phyloP scores from a whole-genome alignment of 1,140 invertebrate genomes.

The Glossosoma conforme region DNA sequence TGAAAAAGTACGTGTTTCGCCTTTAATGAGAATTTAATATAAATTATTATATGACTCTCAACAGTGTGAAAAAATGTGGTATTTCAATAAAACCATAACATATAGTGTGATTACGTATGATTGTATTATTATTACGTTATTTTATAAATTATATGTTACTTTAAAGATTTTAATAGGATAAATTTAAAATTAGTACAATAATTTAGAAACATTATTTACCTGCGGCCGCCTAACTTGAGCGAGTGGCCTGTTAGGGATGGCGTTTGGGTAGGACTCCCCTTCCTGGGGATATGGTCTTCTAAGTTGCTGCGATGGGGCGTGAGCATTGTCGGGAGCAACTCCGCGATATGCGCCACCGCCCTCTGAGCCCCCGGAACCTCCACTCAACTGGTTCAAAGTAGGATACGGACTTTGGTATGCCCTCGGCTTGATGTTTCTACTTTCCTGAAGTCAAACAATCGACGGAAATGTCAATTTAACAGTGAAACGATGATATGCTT shows the following conservation, averaged over 20 bases:
- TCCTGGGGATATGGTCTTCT: slow-evolving; percentile 19
- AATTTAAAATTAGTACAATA: neutral
- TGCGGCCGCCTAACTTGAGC: slow-evolving; percentile 14
- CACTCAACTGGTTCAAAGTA: slow-evolving; percentile 16
- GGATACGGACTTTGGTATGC: slow-evolving; percentile 20
- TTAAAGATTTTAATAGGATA: neutral
- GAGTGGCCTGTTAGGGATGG: slow-evolving; percentile 12
- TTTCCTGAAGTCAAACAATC: slow-evolving; percentile 15
- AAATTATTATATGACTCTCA: too few species aligned
- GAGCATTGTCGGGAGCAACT: slow-evolving; percentile 9
- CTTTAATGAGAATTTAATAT: too few species aligned
- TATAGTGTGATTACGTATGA: too few species aligned
- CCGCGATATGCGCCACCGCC: slow-evolving; percentile 1
- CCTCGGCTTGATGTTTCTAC: slow-evolving; percentile 22
- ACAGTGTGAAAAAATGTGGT: too few species aligned
- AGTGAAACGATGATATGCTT: neutral
- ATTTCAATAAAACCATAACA: too few species aligned
- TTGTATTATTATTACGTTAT: too few species aligned
- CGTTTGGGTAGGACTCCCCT: slow-evolving; percentile 15
- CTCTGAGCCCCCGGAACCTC: neutral
- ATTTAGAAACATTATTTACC: slow-evolving; percentile 1
- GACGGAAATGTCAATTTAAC: too few species aligned
- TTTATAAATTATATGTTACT: too few species aligned
- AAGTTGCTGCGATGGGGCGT: slow-evolving; percentile 20
- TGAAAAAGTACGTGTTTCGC: too few species aligned